phyloP scores from a whole-genome alignment of 1,140 invertebrate species.

The Whitmania pigra region DNA sequence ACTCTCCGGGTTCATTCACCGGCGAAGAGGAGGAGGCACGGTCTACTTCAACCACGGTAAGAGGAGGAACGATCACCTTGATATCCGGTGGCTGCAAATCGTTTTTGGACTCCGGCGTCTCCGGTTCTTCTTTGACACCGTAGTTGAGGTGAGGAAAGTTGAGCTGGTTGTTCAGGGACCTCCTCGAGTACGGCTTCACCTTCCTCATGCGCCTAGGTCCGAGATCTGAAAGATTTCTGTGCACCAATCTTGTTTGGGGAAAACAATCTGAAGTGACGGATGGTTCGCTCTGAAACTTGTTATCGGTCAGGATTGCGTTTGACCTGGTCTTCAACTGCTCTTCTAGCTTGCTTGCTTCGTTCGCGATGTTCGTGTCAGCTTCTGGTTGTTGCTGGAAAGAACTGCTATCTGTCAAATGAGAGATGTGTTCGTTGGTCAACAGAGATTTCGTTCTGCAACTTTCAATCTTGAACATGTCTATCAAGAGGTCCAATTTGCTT shows the following conservation, averaged over 20 bases:
- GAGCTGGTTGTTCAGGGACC: not conserved
- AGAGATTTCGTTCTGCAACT: constrained; percentile 30
- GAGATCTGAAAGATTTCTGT: constrained; percentile 63
- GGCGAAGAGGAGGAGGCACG: too few species aligned
- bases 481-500: constrained; percentile 76
- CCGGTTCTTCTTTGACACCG: too few species aligned
- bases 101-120: too few species aligned
- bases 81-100: too few species aligned
- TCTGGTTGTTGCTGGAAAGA: constrained; percentile 6
- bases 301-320: constrained; percentile 46
- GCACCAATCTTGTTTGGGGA: constrained; percentile 49
- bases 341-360: constrained; percentile 4
- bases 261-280: constrained; percentile 54
- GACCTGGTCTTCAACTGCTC: not conserved
- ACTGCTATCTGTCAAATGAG: not conserved
- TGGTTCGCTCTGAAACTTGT: constrained; percentile 59
- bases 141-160: too few species aligned
- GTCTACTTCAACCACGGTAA: too few species aligned
- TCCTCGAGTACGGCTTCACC: constrained; percentile 47
- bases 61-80: too few species aligned
- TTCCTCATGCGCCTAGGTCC: constrained; percentile 67
- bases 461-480: constrained; percentile 83
- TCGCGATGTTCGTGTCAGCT: constrained; percentile 24
- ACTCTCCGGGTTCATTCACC: too few species aligned
- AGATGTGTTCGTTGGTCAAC: not conserved